phyloP scores from a whole-genome alignment of 1,140 invertebrate genomes.

The Pentalonia nigronervosa region DNA sequence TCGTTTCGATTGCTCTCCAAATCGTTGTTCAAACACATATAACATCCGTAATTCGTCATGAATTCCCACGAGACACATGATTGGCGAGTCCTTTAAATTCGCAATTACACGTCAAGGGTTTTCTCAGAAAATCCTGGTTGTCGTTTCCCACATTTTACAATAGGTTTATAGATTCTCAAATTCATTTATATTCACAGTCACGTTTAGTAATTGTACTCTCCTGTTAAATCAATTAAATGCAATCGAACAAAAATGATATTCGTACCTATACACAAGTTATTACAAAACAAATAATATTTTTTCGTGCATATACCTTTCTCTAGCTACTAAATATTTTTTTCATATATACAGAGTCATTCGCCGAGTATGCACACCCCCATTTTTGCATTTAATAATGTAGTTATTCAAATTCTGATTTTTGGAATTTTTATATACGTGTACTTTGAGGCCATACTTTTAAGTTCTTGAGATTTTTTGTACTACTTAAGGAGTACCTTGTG shows the following conservation, averaged over 20 bases:
- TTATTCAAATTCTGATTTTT: too few species aligned
- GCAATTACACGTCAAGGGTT: conserved; percentile 26
- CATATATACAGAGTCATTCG: too few species aligned
- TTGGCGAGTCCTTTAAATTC: conserved; percentile 32
- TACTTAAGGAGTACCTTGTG: too few species aligned
- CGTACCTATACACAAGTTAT: neutral
- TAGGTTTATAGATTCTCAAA: neutral
- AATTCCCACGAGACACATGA: conserved; percentile 35
- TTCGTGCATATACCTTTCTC: neutral
- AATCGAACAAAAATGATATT: neutral
- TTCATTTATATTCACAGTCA: neutral
- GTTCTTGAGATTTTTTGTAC: too few species aligned
- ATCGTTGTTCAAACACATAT: conserved; percentile 40
- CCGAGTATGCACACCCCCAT: too few species aligned
- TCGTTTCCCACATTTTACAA: neutral
- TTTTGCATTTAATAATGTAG: too few species aligned
- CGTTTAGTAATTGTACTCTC: neutral
- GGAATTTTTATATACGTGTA: too few species aligned
- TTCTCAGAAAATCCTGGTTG: neutral
- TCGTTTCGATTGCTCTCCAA: conserved; percentile 38
- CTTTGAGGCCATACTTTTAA: too few species aligned
- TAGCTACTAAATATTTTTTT: neutral
- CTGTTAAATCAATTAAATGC: neutral
- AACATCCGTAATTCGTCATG: conserved; percentile 43
- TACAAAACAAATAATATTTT: neutral